Conservation (phyloP, 2,888 invertebrate genomes). For the Drosophila acutilabella region DNA sequence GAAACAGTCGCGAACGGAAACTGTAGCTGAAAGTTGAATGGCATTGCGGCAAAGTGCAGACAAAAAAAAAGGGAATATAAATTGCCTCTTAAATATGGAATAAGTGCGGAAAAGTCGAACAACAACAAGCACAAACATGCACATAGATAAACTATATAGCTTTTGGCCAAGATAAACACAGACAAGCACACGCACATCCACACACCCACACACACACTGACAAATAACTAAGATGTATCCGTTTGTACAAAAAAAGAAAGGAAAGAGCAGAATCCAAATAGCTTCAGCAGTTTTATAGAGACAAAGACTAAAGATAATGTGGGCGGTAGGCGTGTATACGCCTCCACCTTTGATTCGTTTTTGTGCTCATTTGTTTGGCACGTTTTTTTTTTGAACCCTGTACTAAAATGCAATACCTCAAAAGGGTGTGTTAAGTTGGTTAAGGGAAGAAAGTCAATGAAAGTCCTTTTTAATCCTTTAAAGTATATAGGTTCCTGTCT, state of each 20-base stretch:
- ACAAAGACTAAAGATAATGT: constrained; percentile 59
- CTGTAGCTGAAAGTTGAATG: constrained; percentile 79
- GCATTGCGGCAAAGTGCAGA: constrained; percentile 61
- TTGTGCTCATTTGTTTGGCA: constrained; percentile 51
- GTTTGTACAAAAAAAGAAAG: constrained; percentile 49
- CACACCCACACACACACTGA: constrained; percentile 31
- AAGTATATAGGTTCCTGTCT: no score
- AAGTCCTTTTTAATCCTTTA: no score
- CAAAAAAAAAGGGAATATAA: constrained; percentile 84
- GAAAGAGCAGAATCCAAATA: constrained; percentile 25
- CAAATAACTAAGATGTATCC: constrained; percentile 63
- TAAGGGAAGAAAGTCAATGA: no score
- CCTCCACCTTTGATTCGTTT: constrained; percentile 54
- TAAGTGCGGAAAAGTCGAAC: constrained; percentile 78
- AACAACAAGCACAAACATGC: constrained; percentile 71
- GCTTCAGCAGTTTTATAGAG: constrained; percentile 51
- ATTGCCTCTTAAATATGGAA: constrained; percentile 84
- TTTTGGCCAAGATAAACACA: constrained; percentile 75
- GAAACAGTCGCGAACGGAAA: constrained; percentile 74
- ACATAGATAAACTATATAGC: constrained; percentile 79
- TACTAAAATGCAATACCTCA: not conserved
- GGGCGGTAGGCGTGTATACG: constrained; percentile 65
- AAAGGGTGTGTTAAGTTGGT: no score
- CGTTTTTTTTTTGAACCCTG: constrained; percentile 8
- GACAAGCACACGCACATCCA: constrained; percentile 22